Evolutionary conservation across 2,113 vertebrate species (phyloP).

Genomic region (Tragelaphus strepsiceros): DNA sequence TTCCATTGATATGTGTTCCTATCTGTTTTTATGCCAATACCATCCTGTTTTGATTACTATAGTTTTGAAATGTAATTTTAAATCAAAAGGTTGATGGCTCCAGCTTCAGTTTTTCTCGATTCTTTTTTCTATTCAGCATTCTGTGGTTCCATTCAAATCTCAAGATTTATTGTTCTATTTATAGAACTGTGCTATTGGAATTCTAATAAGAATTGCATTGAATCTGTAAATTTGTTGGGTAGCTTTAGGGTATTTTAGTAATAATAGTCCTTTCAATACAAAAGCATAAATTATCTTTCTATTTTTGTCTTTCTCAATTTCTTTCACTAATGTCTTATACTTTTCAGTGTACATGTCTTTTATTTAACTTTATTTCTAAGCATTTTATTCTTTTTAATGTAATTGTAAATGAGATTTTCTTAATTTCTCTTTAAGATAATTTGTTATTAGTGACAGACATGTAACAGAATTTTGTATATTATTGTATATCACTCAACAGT

Average conservation of each 20-base stretch:
- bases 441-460: background rate
- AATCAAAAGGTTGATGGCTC: background rate
- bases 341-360: background rate
- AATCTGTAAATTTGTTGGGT: no score
- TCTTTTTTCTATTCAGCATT: background rate
- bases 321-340: background rate
- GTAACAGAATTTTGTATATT: background rate
- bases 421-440: background rate
- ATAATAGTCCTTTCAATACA: background rate
- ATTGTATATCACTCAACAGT: background rate
- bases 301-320: background rate
- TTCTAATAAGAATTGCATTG: no score
- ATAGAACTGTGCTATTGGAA: background rate
- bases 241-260: background rate
- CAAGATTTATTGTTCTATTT: background rate
- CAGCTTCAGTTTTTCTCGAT: background rate
- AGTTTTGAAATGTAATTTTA: background rate
- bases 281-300: background rate
- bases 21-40: background rate
- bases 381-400: background rate
- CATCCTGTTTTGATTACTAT: background rate
- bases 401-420: background rate
- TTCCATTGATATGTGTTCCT: background rate
- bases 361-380: background rate
- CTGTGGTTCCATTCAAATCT: background rate